phyloP scores from a whole-genome alignment of 2,113 vertebrate genomes.

The Xenopus tropicalis region DNA sequence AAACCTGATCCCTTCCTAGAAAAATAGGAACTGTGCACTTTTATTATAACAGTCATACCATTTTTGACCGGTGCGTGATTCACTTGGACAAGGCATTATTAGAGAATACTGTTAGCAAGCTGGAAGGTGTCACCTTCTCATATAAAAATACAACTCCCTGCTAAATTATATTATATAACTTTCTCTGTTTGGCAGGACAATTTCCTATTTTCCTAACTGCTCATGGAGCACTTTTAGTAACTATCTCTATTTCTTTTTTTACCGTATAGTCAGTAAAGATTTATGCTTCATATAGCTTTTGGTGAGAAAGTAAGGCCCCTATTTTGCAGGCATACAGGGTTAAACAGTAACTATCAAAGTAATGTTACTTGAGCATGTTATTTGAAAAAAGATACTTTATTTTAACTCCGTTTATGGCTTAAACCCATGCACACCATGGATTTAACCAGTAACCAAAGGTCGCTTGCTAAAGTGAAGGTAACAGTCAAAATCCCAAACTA shows the following conservation, averaged over 20 bases:
- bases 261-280: constrained; percentile 26
- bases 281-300: constrained; percentile 9
- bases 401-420: too few relatives aligned
- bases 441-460: too few relatives aligned
- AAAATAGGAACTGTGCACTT: constrained; percentile 45
- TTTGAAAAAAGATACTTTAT: too few relatives aligned
- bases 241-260: constrained; percentile 9
- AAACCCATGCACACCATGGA: too few relatives aligned
- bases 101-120: constrained; percentile 38
- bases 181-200: constrained; percentile 24
- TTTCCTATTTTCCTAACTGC: constrained; percentile 23
- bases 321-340: too few relatives aligned
- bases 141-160: constrained; percentile 29
- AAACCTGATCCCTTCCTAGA: constrained; percentile 53
- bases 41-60: constrained; percentile 11
- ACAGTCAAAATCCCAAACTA: too few relatives aligned
- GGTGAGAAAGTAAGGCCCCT: too few relatives aligned
- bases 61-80: constrained; percentile 48
- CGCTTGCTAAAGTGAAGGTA: too few relatives aligned
- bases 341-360: too few relatives aligned
- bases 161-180: constrained; percentile 43
- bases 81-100: constrained; percentile 50
- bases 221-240: constrained; percentile 15
- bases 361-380: too few relatives aligned
- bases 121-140: constrained; percentile 48